Base-by-base conservation (phyloP, 2,888 invertebrate genomes). In the Caenorhabditis sinica region DNA sequence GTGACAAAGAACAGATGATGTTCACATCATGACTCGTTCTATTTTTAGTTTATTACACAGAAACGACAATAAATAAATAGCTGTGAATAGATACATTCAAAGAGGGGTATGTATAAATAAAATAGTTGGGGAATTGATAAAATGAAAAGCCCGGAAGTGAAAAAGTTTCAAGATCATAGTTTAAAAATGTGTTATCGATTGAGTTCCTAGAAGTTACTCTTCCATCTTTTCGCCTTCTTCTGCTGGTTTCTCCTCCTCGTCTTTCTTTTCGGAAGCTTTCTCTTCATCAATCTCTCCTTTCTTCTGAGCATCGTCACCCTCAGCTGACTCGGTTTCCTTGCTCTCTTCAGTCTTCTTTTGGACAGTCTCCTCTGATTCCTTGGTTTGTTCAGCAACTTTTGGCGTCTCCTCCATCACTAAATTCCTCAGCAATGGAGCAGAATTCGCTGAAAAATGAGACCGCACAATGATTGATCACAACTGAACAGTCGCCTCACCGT, bases 371-470 rank as follows among this genome's bases (percentile, higher is more conserved):
- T 65, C 63, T 11, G 49, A 61, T 51, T 49, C 72, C 13, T n/a
- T 40, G n/a, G 23, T 43, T 28, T 63, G 66, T 23, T 9, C 33
- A 20, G 33, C 33, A 11, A 28, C 15, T 20, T 83, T 83, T 15
- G 83, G 66, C 17, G 58, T 25, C 49, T 83, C 83, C 17, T 82
- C 84, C 81, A 85, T 81, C 9, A 85, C 84, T 15, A 85, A 69
- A 49, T 76, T 74, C 36, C 81, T 63, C 36, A 85, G 61, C 33
- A 85, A 45, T 36, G 84, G 84, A 5, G 84, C 84, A 36, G 80
- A 77, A 61, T 77, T 73, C 25, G 40, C 77, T 79, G 77, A 36
- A 75, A 68, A 45, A 56, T 36, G 17, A 28, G 8, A 56, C 8
- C 36, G 15, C 68, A 51, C 28, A 63, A 36, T 72, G 28, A 63